A percentile compares a stretch with the other conserved stretches of the same genome.
phyloP scores from a whole-genome alignment of 2,888 invertebrate genomes.

The Megalurothrips usitatus region DNA sequence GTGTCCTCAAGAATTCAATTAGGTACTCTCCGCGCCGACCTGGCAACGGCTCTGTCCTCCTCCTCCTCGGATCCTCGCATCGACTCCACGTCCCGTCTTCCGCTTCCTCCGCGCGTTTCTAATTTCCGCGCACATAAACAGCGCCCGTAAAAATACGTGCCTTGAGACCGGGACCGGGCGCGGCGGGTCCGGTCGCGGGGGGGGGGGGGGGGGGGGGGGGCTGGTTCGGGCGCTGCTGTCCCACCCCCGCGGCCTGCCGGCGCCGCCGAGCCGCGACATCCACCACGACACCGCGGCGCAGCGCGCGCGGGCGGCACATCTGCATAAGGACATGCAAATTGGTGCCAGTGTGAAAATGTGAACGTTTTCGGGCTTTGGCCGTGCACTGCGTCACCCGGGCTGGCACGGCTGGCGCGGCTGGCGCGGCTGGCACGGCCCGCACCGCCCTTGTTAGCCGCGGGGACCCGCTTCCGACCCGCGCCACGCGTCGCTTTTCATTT shows the following conservation, averaged over 20 bases:
- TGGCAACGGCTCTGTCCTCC: too few relatives aligned
- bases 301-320: background rate
- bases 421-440: background rate
- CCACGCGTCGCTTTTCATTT: too few relatives aligned
- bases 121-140: background rate
- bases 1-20: too few relatives aligned
- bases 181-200: too few relatives aligned
- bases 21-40: too few relatives aligned
- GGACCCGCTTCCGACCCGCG: background rate
- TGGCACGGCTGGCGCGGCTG: background rate
- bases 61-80: too few relatives aligned
- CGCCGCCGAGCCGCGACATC: too few relatives aligned
- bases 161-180: too few relatives aligned
- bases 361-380: background rate
- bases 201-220: too few relatives aligned
- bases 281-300: background rate
- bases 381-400: background rate
- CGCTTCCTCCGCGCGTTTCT: background rate
- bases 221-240: too few relatives aligned
- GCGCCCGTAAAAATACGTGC: background rate
- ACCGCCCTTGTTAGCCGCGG: background rate
- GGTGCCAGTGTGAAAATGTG: background rate
- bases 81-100: background rate
- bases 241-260: too few relatives aligned
- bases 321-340: constrained; percentile 11